Evolutionary conservation across 2,113 vertebrate genomes (phyloP).

Genomic region (Caranx ignobilis): DNA sequence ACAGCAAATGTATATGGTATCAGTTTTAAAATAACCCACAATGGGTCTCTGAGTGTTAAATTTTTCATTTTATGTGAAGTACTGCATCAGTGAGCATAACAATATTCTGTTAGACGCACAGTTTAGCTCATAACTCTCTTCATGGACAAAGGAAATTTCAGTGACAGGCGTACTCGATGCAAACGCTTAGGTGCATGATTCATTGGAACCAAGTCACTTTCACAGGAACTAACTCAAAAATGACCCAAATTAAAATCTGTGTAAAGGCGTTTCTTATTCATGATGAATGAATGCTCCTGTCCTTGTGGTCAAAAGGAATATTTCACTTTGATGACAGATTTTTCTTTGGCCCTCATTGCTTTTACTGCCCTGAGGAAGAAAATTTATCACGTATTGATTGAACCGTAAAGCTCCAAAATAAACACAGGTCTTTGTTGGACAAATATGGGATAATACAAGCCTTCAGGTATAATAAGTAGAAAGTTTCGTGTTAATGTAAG

Average conservation of each 20-base stretch:
- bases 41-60: constrained; percentile 5
- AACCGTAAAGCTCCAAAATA: neutral
- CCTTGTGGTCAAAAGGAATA: neutral
- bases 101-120: constrained; percentile 1
- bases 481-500: neutral
- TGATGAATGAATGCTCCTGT: neutral
- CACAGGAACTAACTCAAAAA: neutral
- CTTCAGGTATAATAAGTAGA: neutral
- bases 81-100: constrained; percentile 20
- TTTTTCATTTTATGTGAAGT: constrained; percentile 6
- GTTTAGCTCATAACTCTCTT: constrained; percentile 22
- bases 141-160: neutral
- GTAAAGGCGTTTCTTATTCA: neutral
- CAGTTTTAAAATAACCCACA: neutral
- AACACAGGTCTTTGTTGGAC: neutral
- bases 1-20: too few relatives aligned
- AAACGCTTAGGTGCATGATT: neutral
- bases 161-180: neutral
- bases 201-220: neutral
- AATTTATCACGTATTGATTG: neutral
- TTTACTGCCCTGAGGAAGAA: neutral
- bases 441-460: neutral
- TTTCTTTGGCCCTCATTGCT: neutral
- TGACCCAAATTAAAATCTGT: neutral
- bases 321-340: neutral